phyloP scores from a whole-genome alignment of 2,888 invertebrate species.

The Megalurothrips usitatus region DNA sequence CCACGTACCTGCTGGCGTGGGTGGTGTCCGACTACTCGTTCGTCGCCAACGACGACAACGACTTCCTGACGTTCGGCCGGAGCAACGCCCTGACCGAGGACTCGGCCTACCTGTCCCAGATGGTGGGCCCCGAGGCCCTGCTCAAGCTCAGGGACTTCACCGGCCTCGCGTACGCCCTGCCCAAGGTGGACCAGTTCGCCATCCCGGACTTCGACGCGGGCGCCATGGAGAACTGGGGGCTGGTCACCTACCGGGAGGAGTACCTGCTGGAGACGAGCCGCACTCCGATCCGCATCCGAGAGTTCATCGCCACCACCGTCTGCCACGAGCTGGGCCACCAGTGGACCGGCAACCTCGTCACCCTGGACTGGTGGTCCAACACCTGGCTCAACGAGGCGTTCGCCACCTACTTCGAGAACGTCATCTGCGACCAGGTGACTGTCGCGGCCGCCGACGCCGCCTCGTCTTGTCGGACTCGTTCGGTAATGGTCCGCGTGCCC shows the following conservation, averaged over 20 bases:
- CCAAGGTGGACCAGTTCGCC: constrained; percentile 9
- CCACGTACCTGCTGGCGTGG: constrained; percentile 11
- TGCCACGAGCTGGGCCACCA: constrained; percentile 49
- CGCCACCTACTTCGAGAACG: constrained; percentile 48
- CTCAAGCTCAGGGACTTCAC: not conserved
- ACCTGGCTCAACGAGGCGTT: constrained; percentile 45
- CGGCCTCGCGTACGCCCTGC: not conserved
- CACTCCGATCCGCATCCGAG: not conserved
- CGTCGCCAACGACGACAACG: constrained; percentile 44
- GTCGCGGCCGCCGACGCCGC: too few relatives aligned
- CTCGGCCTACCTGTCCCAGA: not conserved
- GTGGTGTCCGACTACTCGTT: constrained; percentile 49
- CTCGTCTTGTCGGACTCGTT: too few relatives aligned
- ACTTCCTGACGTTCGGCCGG: not conserved
- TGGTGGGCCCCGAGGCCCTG: not conserved
- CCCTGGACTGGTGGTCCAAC: constrained; percentile 38
- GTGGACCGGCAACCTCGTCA: constrained; percentile 43
- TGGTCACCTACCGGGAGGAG: constrained; percentile 15
- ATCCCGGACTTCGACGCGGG: not conserved
- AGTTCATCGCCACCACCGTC: constrained; percentile 11
- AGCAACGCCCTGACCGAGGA: not conserved
- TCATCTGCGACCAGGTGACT: constrained; percentile 40
- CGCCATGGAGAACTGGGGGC: constrained; percentile 17
- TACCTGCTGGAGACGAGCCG: not conserved
- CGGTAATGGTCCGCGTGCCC: not conserved